Conservation (phyloP, 2,888 invertebrate species). For the Sminthurides aquaticus region DNA sequence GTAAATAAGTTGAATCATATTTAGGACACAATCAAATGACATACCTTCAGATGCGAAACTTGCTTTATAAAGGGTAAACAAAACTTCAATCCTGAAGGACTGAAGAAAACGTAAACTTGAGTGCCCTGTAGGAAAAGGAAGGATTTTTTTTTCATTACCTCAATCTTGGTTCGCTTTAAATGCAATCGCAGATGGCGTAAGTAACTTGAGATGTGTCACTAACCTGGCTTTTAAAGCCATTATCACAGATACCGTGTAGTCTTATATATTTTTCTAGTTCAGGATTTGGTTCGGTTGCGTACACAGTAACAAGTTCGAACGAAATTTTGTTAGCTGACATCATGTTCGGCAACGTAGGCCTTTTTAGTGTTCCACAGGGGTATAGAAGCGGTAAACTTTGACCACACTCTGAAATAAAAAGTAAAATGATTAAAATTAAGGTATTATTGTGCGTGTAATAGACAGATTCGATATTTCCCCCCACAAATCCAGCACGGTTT, state of each 20-base stretch:
- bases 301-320: slow-evolving; percentile 20
- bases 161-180: no score
- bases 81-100: slow-evolving; percentile 32
- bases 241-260: no score
- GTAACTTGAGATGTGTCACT: no score
- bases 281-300: slow-evolving; percentile 24
- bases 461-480: no score
- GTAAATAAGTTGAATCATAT: background rate
- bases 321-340: slow-evolving; percentile 17
- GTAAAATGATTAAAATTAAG: no score
- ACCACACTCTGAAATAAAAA: no score
- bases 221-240: no score
- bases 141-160: no score
- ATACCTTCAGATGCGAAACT: no score
- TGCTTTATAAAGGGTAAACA: background rate
- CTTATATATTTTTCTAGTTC: slow-evolving; percentile 9
- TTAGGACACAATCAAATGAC: background rate
- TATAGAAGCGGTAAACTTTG: slow-evolving; percentile 31
- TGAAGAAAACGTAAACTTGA: slow-evolving; percentile 28
- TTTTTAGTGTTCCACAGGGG: slow-evolving; percentile 29
- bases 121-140: background rate
- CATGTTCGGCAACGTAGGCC: slow-evolving; percentile 20
- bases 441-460: no score
- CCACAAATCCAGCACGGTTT: no score
- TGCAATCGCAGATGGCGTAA: no score